phyloP scores from a whole-genome alignment of 2,113 vertebrate genomes.

The Lucifuga dentata region DNA sequence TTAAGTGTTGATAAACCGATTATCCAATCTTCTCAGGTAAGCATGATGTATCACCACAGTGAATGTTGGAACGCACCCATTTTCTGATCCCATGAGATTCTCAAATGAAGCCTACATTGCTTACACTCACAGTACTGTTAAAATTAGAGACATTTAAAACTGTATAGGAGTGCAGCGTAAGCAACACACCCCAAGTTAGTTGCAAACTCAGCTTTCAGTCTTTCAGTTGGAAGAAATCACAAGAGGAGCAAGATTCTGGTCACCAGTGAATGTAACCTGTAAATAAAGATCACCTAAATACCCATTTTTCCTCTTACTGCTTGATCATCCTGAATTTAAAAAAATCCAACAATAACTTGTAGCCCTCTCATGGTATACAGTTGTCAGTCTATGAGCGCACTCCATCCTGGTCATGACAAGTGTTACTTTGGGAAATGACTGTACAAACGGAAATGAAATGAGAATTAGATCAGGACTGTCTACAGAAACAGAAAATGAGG shows the following conservation, averaged over 20 bases:
- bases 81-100: constrained; percentile 14
- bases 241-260: not conserved
- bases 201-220: not conserved
- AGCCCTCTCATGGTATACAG: not conserved
- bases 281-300: constrained; percentile 4
- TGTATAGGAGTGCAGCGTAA: constrained; percentile 2
- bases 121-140: constrained; percentile 15
- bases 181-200: not conserved
- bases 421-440: not conserved
- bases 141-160: constrained; percentile 6
- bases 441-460: not conserved
- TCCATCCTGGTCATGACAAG: not conserved
- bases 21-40: constrained; percentile 35
- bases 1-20: constrained; percentile 40
- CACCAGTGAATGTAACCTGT: not conserved
- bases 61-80: constrained; percentile 25
- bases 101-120: not conserved
- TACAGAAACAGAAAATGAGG: not conserved
- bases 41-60: constrained; percentile 1
- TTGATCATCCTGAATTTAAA: not conserved
- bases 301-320: not conserved
- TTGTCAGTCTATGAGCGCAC: too few relatives aligned
- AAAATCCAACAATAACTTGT: constrained; percentile 4
- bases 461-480: too few relatives aligned
- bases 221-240: not conserved